Base-by-base conservation (phyloP, 2,113 vertebrate species). In the Serilophus lunatus region DNA sequence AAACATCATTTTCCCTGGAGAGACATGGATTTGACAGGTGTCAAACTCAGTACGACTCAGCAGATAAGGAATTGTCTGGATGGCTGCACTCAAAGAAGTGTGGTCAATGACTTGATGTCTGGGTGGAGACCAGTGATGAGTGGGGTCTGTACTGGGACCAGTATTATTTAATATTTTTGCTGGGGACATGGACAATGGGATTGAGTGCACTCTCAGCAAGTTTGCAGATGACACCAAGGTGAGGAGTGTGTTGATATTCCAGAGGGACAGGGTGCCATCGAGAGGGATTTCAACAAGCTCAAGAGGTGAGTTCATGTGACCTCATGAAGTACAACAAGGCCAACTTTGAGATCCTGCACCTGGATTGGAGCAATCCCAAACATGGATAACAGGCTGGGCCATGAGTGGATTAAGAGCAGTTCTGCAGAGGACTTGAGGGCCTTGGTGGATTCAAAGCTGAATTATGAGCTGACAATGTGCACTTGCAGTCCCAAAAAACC, bases 131-230 rank as follows among this genome's bases (percentile, higher is more conserved):
- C 33, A 79, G 28, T 28, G 36, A 26, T 3, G 10, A 40, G 47
- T 1, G 33, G 24, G 2, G 7, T 66, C 18, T 0, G 1, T 24
- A 36, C 23, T 9, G 28, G 61, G 15, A 85, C 20, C 20, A 20
- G 7, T 24, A 16, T 28, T 24, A 64, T 4, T 61, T 38, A 92
- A 40, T n/a, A 40, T 15, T 28, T 12, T 40, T 64, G 23, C 3
- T 26, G 29, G 9, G 18, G 44, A 75, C 33, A 44, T 16, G 19
- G 45, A 29, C 35, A 68, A 3, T 17, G 29, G 33, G 12, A 74
- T 0, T 33, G 20, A 31, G 42, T 10, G 44, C 29, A 75, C 10
- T 15, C 49, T 56, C 56, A 49, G 65, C 75, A 56, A 56, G 25
- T 24, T 2, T 25, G n/a, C 40, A 63, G 13, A 22, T 35, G n/a